Conservation (phyloP, 2,888 invertebrate species). For the Limnephilus lunatus region DNA sequence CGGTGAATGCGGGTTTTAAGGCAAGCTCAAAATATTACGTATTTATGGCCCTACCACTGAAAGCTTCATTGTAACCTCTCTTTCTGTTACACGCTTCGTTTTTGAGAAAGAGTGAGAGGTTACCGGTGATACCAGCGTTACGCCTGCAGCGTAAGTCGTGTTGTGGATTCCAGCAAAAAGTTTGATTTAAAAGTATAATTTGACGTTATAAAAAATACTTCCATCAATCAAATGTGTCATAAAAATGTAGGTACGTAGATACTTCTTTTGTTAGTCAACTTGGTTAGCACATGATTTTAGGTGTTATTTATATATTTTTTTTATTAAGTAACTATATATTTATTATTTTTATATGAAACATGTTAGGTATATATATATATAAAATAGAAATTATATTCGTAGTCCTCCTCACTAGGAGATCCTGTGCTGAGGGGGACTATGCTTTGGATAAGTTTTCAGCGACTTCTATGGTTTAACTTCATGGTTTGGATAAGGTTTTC, state of each 20-base stretch:
- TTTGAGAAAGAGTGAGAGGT: neutral
- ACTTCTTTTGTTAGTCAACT: neutral
- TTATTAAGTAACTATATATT: no score
- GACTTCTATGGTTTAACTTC: no score
- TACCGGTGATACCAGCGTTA: no score
- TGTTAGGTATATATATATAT: no score
- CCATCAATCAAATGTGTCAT: neutral
- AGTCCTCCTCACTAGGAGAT: no score
- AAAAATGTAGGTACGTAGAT: neutral
- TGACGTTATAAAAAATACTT: neutral
- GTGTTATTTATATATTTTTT: neutral
- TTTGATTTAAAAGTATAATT: neutral
- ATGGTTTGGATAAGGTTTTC: no score
- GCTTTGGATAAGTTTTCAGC: no score
- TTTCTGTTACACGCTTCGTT: neutral
- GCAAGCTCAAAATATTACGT: neutral
- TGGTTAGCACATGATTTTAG: neutral
- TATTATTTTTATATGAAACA: no score
- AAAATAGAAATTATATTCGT: no score
- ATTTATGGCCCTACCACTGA: neutral
- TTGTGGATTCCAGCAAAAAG: neutral
- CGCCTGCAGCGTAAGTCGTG: neutral
- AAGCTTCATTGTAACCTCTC: neutral
- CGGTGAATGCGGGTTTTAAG: constrained; percentile 2
- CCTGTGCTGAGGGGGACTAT: no score